Conservation (phyloP, 1,140 invertebrate genomes). For the Anastrepha obliqua region DNA sequence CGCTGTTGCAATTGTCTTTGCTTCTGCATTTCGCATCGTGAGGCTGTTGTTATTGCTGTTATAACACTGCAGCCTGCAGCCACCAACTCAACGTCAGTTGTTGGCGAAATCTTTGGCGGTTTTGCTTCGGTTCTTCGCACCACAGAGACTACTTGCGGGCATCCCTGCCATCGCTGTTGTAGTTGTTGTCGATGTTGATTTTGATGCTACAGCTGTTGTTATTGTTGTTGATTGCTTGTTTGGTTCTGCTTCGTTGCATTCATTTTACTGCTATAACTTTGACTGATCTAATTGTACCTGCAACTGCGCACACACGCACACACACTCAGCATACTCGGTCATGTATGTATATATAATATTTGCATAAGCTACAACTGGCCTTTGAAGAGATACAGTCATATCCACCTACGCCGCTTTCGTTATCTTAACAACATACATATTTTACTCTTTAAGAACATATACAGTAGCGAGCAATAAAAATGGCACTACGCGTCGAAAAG, state of each 20-base stretch:
- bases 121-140: background rate
- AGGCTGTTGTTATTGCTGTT: background rate
- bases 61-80: background rate
- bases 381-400: background rate
- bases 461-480: too few relatives aligned
- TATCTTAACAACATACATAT: too few relatives aligned
- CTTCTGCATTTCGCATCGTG: background rate
- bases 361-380: background rate
- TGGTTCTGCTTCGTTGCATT: slow-evolving; percentile 7
- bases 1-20: background rate
- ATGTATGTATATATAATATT: background rate
- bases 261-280: background rate
- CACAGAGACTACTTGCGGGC: background rate
- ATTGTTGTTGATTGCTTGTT: background rate
- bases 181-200: background rate
- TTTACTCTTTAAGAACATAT: too few relatives aligned
- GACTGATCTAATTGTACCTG: background rate
- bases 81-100: background rate
- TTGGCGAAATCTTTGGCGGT: background rate
- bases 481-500: too few relatives aligned
- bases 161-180: background rate
- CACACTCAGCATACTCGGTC: background rate
- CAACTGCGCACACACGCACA: background rate
- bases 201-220: background rate
- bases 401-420: background rate